A percentile compares a stretch with the other conserved stretches of the same genome.
phyloP scores from a whole-genome alignment of 2,888 invertebrate genomes.

The Steinernema hermaphroditum region DNA sequence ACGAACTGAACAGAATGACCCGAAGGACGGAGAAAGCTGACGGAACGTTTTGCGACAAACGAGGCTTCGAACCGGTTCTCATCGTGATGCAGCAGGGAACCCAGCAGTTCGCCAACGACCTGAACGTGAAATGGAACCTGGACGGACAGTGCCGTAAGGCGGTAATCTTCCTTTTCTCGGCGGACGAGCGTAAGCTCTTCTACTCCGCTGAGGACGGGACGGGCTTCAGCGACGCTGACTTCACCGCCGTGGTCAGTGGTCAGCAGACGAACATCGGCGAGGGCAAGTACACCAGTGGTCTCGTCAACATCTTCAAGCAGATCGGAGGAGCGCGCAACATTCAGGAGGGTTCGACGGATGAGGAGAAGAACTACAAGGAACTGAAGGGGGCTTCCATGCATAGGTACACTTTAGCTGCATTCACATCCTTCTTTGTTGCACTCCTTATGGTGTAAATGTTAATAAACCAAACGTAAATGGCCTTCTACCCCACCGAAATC shows the following conservation, averaged over 20 bases:
- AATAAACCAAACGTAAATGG: too few species aligned
- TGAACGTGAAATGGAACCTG: constrained; percentile 46
- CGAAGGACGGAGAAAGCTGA: constrained; percentile 40
- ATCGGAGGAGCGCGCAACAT: constrained; percentile 37
- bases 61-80: constrained; percentile 49
- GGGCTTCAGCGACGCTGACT: constrained; percentile 35
- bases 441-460: too few species aligned
- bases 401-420: too few species aligned
- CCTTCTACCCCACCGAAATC: too few species aligned
- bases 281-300: constrained; percentile 34
- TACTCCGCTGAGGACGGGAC: constrained; percentile 44
- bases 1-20: constrained; percentile 40
- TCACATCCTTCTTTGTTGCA: too few species aligned
- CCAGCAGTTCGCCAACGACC: constrained; percentile 45
- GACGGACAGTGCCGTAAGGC: constrained; percentile 49
- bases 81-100: constrained; percentile 43
- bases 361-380: not conserved
- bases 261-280: constrained; percentile 31
- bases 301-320: constrained; percentile 37
- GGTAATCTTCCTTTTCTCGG: constrained; percentile 46
- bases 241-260: constrained; percentile 33
- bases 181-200: constrained; percentile 45
- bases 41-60: constrained; percentile 43
- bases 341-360: constrained; percentile 27
- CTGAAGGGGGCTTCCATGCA: too few species aligned